A percentile compares a stretch with the other conserved stretches of the same genome.
Conservation (phyloP, 2,797 vertebrate species). For the Tokudaia tokunoshimensis region DNA sequence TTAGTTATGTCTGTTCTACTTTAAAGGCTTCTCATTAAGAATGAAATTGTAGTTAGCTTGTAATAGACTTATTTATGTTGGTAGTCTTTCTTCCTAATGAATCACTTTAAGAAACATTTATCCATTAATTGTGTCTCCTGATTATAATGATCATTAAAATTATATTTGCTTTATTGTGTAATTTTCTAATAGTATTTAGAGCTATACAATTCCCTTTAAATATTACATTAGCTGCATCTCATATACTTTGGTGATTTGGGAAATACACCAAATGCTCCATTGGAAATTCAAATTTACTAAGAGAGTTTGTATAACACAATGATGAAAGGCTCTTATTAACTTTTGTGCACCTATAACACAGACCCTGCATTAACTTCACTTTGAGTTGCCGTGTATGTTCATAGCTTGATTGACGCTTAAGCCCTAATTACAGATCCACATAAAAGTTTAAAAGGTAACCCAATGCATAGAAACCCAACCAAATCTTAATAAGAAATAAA, state of each 20-base stretch:
- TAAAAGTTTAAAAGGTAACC: constrained; percentile 6
- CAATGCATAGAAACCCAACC: neutral
- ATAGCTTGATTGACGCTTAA: neutral
- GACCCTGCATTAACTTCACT: constrained; percentile 34
- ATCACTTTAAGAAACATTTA: constrained; percentile 39
- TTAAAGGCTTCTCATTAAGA: constrained; percentile 5
- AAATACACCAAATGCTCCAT: neutral
- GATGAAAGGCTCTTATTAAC: neutral
- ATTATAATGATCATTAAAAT: constrained; percentile 36
- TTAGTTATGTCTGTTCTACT: neutral
- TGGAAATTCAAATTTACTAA: constrained; percentile 43
- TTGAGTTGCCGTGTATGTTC: neutral
- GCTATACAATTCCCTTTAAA: constrained; percentile 7
- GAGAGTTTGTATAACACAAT: constrained; percentile 39
- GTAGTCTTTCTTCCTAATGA: neutral
- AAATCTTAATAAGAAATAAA: constrained; percentile 25
- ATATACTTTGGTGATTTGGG: constrained; percentile 25
- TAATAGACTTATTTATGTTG: neutral
- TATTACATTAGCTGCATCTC: neutral
- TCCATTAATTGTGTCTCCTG: constrained; percentile 44
- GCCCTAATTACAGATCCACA: constrained; percentile 6
- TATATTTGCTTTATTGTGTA: constrained; percentile 5
- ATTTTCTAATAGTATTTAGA: constrained; percentile 38
- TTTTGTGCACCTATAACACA: neutral
- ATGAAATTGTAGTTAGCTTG: constrained; percentile 9